Evolutionary conservation across 53 echinoderm and acorn worm genomes (phyloP), one percentile per base, ranked within the genome.

Genomic region (Echinometra lucunter): DNA sequence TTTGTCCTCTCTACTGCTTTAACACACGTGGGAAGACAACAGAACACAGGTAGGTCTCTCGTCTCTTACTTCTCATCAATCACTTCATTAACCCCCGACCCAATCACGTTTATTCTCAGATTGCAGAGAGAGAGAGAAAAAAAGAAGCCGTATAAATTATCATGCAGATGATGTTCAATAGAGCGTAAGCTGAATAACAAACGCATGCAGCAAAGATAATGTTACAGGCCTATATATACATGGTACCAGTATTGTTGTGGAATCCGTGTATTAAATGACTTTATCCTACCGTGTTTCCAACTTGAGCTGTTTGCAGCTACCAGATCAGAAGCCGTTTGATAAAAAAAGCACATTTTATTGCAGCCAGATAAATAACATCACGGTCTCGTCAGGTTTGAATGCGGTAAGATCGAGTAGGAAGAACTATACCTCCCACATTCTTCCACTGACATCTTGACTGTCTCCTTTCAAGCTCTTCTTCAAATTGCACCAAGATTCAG

Each of bases 1-100:
- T 92, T 92, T 47, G 80, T 92, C 23, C 93, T 92, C 21, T 78
- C 93, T 35, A 78, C 78, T 44, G 74, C 80, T 32, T 37, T 92
- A 25, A 75, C 93, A 91, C 63, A 91, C 47, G 91, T 91, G 10
- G 67, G 44, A 28, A 66, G 91, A 45, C 66, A 69, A 25, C 45
- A 91, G 27, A 60, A 38, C 89, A 18, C 89, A 58, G 89, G 89
- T 89, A 89, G 7, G 49, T 85, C 49, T n/a, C 27, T 19, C 5
- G 49, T 85, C 49, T n/a, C 27, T 19, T 18, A 40, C 78, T 18
- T 78, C 11, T 18, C 1, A 32, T 28, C 30, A 67, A 32, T 69
- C 19, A 42, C 40, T 40, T 34, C 18, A 75, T 75, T 78, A 78
- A 78, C 78, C 78, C 32, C 8, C 78, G 19, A 78, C 42, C 28